phyloP scores from a whole-genome alignment of 2,113 vertebrate species.

The Nothobranchius furzeri region DNA sequence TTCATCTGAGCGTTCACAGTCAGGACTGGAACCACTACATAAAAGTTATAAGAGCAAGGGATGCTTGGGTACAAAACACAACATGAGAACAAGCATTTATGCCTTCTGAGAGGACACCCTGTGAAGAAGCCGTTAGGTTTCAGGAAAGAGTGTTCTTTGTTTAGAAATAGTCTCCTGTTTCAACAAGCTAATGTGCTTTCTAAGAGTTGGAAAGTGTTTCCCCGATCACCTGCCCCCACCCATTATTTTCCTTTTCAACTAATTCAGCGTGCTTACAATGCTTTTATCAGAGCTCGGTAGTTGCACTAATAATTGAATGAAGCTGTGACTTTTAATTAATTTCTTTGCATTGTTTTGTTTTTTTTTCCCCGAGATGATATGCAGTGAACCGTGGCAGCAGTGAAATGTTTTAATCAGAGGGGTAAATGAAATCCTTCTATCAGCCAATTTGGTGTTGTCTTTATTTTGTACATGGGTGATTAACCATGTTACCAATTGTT shows the following conservation, averaged over 20 bases:
- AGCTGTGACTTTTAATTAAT: slow-evolving; percentile 75
- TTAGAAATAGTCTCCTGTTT: slow-evolving; percentile 25
- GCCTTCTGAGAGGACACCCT: slow-evolving; percentile 25
- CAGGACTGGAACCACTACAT: slow-evolving; percentile 31
- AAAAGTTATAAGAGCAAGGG: slow-evolving; percentile 53
- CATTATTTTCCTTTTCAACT: slow-evolving; percentile 38
- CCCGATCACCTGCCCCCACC: neutral
- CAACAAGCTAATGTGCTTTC: too few species aligned
- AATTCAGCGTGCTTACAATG: slow-evolving; percentile 42
- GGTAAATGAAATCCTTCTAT: slow-evolving; percentile 75
- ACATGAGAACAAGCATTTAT: slow-evolving; percentile 26
- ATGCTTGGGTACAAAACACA: slow-evolving; percentile 45
- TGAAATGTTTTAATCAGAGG: slow-evolving; percentile 72
- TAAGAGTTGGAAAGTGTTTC: too few species aligned
- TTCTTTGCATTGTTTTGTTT: slow-evolving; percentile 52
- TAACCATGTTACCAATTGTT: slow-evolving; percentile 72
- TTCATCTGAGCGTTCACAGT: slow-evolving; percentile 56
- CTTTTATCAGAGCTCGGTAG: slow-evolving; percentile 58
- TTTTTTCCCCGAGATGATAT: slow-evolving; percentile 47
- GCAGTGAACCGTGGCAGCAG: slow-evolving; percentile 62
- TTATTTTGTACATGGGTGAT: slow-evolving; percentile 75
- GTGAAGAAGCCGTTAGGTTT: slow-evolving; percentile 52
- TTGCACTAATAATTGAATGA: slow-evolving; percentile 70
- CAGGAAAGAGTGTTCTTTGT: slow-evolving; percentile 59
- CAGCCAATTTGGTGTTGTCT: slow-evolving; percentile 74